Base-by-base conservation (phyloP, 2,888 invertebrate genomes). In the Barypeithes pellucidus region DNA sequence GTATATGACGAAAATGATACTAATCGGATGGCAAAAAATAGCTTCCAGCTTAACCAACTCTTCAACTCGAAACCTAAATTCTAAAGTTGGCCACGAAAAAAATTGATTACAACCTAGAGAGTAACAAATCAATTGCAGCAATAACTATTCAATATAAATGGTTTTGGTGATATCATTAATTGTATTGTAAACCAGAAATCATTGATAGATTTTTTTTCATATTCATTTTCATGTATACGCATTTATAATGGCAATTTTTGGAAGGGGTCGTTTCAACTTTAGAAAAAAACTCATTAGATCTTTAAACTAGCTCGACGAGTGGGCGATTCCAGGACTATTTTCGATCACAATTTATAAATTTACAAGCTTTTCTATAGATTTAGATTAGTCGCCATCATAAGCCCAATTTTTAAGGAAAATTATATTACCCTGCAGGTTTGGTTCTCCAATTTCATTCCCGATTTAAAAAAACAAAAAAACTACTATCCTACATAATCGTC, bases 11-110 rank as follows among this genome's bases (percentile, higher is more conserved):
- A 4, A 24, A 29, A 4, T 5, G 29, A 29, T 29, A 2, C 7
- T 9, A 22, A 20, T 22, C 11, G 22, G 3, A 11, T 50, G 7
- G 20, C 3, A 11, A 22, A 22, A 20, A 47, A 11, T 24, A 12
- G 24, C 9, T 16, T 7, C 18, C 36, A 33, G 11, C 33, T 57
- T 57, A 57, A 33, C 33, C 9, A 18, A 57, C 16, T 18, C 33
- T 1, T n/a, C 20, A 36, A 59, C 16, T 20, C 47, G 16, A 60
- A 50, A 60, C 52, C 43, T 72, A 72, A 67, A 67, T 45, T 18
- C 54, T 67, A 72, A 72, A 33, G 57, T 72, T 72, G 72, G 67
- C 72, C 61, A 62, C 72, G 67, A 57, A 72, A 72, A 47, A 67
- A 61, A 52, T 52, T 54, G 43, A 43, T 60, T 72, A 72, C 72